Evolutionary conservation across 2,888 invertebrate genomes (phyloP), one percentile per base, ranked within the genome.

Genomic region (Geotrupes spiniger): DNA sequence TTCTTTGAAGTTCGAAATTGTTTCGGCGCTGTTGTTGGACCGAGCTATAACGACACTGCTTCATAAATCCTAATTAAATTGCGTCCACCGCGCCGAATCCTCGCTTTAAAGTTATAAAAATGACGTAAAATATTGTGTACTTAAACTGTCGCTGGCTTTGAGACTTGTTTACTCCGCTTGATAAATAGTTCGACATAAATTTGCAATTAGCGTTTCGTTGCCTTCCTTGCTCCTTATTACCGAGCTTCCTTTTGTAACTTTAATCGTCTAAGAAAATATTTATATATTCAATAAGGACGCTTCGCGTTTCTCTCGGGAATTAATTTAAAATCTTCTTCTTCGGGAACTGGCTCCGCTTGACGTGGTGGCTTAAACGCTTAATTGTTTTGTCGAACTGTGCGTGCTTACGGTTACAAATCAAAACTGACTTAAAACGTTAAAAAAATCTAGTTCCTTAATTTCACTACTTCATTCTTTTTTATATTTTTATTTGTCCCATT

Each of bases 21-120:
- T 38, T 38, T 37, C 21, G 21, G 21, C 11, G 12, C n/a, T 38
- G 21, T 38, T 38, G 12, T 38, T 21, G 38, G 29, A 38, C 25
- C 26, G 37, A 25, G 33, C 12, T 25, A 41, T 15, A 36, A 17
- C 11, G 17, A 28, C 26, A 47, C 45, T 27, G 38, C 28, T 46
- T 42, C 42, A 26, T 42, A 50, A 50, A 46, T 46, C 16, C 42
- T 47, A 51, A 51, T 51, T 51, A 51, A 42, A 46, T 46, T 51
- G 6, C 4, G 38, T 36, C 28, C 38, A 15, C 36, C 10, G 10
- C 29, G 12, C 31, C 25, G 45, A 36, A 41, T 45, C 28, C n/a
- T 41, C 31, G 26, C 37, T 46, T 26, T 39, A 38, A 49, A 39
- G 39, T 49, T 43, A 38, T 49, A 45, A 49, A 49, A 49, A 49